These are phyloP conservation scores for Cheilosia vernalis DNA, from an alignment of 2,888 invertebrate species.

Conservation along the genomic window DNA sequence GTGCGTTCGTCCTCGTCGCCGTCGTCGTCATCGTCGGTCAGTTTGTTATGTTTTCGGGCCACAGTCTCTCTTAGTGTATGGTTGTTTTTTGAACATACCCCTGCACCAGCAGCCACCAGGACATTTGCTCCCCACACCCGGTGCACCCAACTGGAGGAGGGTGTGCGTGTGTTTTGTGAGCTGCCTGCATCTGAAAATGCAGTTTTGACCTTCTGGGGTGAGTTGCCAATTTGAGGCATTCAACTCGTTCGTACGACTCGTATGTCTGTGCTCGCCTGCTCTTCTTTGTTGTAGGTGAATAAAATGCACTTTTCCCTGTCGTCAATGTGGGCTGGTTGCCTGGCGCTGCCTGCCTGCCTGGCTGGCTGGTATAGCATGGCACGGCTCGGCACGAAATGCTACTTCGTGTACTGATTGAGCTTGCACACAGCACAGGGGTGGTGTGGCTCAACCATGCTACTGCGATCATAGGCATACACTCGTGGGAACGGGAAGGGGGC, in stretches of 20 bases:
- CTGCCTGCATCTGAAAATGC: conserved; percentile 37
- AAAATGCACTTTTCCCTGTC: conserved; percentile 52
- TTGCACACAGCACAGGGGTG: conserved; percentile 5
- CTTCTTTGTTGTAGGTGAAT: conserved; percentile 45
- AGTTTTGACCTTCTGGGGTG: conserved; percentile 52
- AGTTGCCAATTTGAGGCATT: conserved; percentile 55
- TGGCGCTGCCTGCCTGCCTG: no score
- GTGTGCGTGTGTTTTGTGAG: neutral
- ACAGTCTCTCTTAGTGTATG: conserved; percentile 28
- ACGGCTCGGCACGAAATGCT: neutral
- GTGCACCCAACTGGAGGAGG: no score
- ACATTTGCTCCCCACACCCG: neutral
- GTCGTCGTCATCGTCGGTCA: neutral
- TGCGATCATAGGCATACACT: neutral
- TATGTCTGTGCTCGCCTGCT: conserved; percentile 25
- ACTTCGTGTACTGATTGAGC: conserved; percentile 43
- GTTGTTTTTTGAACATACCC: conserved; percentile 29
- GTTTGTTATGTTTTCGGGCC: conserved; percentile 37
- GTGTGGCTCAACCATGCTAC: neutral
- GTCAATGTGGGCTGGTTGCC: conserved; percentile 12
- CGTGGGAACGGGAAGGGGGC: neutral
- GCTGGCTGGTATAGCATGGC: conserved; percentile 4
- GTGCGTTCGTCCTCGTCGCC: neutral
- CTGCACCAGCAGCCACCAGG: no score
- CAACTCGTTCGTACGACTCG: conserved; percentile 31